Evolutionary conservation across 1,140 invertebrate species (phyloP).

Genomic region (Notospermus geniculatus): DNA sequence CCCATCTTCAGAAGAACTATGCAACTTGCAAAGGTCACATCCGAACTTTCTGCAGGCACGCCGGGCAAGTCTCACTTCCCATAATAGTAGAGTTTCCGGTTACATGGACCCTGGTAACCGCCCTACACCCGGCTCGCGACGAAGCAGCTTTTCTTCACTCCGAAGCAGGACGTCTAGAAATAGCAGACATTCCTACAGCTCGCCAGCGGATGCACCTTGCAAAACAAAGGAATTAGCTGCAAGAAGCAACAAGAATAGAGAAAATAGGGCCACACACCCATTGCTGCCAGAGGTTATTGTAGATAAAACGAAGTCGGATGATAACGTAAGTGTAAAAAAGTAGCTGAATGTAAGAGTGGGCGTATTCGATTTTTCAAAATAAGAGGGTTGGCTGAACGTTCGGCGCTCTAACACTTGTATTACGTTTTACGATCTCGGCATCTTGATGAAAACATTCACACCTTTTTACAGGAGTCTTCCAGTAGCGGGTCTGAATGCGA

Average conservation of each 20-base stretch:
- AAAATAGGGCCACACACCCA: slow-evolving; percentile 18
- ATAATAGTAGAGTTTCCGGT: slow-evolving; percentile 23
- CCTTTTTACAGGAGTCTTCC: slow-evolving; percentile 65
- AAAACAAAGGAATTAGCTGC: slow-evolving; percentile 24
- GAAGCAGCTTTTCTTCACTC: slow-evolving; percentile 43
- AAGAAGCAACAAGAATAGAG: slow-evolving; percentile 1
- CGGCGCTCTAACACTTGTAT: too few relatives aligned
- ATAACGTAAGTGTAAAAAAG: slow-evolving; percentile 44
- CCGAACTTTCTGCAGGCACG: slow-evolving; percentile 38
- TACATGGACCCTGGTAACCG: slow-evolving; percentile 18
- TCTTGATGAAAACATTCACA: too few relatives aligned
- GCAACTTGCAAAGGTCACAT: slow-evolving; percentile 39
- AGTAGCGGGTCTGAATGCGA: slow-evolving; percentile 72
- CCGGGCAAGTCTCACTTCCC: slow-evolving; percentile 37
- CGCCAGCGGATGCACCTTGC: slow-evolving; percentile 21
- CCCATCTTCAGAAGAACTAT: slow-evolving; percentile 89
- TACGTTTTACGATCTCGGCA: too few relatives aligned
- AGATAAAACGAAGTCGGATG: slow-evolving; percentile 46
- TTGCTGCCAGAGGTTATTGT: slow-evolving; percentile 43
- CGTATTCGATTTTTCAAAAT: too few relatives aligned
- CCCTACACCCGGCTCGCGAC: slow-evolving; percentile 29
- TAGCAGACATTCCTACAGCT: slow-evolving; percentile 29
- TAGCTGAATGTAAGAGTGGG: too few relatives aligned
- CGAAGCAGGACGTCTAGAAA: slow-evolving; percentile 37
- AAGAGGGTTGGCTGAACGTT: too few relatives aligned